phyloP scores from a whole-genome alignment of 2,888 invertebrate species.

The Andrena bicolor region DNA sequence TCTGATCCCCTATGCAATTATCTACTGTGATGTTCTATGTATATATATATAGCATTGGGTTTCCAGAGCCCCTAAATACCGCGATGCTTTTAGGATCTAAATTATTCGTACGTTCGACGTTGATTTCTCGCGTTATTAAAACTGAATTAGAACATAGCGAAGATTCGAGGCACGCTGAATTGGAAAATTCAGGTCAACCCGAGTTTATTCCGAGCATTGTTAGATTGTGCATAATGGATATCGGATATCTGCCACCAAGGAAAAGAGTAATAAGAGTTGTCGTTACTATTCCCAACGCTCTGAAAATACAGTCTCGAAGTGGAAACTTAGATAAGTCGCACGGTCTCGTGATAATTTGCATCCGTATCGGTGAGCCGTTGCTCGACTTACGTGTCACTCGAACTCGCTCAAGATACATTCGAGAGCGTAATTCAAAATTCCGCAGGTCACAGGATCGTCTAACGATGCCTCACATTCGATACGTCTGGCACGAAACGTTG shows the following conservation, averaged over 20 bases:
- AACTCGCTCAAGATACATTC: conserved; percentile 16
- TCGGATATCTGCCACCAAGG: conserved; percentile 38
- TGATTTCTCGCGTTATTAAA: background rate
- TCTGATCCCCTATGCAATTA: too few species aligned
- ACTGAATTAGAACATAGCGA: conserved; percentile 5
- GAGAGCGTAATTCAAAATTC: conserved; percentile 34
- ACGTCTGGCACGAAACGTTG: background rate
- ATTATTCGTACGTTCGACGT: background rate
- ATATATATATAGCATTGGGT: background rate
- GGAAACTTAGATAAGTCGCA: conserved; percentile 43
- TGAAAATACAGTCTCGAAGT: conserved; percentile 40
- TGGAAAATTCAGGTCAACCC: conserved; percentile 48
- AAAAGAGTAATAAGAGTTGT: conserved; percentile 26
- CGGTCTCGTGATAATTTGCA: conserved; percentile 48
- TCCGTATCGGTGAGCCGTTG: conserved; percentile 29
- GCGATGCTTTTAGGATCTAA: background rate
- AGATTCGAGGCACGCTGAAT: conserved; percentile 8
- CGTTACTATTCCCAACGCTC: conserved; percentile 43
- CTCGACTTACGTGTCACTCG: conserved; percentile 49
- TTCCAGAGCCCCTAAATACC: background rate
- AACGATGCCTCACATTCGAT: conserved; percentile 31
- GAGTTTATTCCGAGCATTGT: conserved; percentile 44
- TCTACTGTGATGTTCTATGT: too few species aligned
- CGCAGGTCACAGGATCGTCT: conserved; percentile 2
- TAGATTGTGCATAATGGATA: conserved; percentile 53